Percentiles rank a stretch among this genome's conserved stretches.
These are phyloP conservation scores for Aphelinus certus DNA, from an alignment of 1,140 invertebrate genomes.

Conservation along the genomic window DNA sequence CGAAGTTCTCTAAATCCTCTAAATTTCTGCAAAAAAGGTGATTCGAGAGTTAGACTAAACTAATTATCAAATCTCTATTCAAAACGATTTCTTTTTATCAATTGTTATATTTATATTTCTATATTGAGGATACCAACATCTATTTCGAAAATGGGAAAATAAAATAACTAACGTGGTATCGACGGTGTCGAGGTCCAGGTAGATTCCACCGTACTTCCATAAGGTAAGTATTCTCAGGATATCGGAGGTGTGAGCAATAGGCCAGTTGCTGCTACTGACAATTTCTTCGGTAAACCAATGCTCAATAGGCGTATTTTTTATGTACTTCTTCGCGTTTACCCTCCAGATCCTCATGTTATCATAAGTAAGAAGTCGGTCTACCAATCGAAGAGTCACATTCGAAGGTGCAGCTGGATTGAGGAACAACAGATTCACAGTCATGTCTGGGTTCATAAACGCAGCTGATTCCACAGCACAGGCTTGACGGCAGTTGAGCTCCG, in stretches of 20 bases:
- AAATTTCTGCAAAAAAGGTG: slow-evolving; percentile 59
- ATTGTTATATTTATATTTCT: too few species aligned
- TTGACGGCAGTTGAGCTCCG: slow-evolving; percentile 61
- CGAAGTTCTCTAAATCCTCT: slow-evolving; percentile 71
- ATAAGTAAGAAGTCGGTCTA: slow-evolving; percentile 64
- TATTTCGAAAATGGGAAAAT: too few species aligned
- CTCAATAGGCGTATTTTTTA: slow-evolving; percentile 70
- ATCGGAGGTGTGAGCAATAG: slow-evolving; percentile 71
- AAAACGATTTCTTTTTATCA: too few species aligned
- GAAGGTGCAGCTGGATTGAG: slow-evolving; percentile 62
- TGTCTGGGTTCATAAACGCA: slow-evolving; percentile 70
- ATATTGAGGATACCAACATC: too few species aligned
- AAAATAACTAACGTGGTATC: slow-evolving; percentile 65
- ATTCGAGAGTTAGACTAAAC: too few species aligned
- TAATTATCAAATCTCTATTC: too few species aligned
- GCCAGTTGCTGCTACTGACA: slow-evolving; percentile 68
- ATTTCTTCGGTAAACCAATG: slow-evolving; percentile 67
- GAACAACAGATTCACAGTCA: slow-evolving; percentile 68
- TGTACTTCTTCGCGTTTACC: slow-evolving; percentile 64
- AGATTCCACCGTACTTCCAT: slow-evolving; percentile 82
- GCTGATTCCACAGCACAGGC: slow-evolving; percentile 77
- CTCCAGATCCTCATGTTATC: slow-evolving; percentile 68
- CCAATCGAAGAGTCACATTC: slow-evolving; percentile 51
- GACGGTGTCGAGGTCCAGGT: slow-evolving; percentile 81
- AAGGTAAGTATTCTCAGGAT: slow-evolving; percentile 76